These are phyloP conservation scores for Sclerodermus sp. DNA, from an alignment of 2,888 invertebrate genomes.

Conservation along the genomic window DNA sequence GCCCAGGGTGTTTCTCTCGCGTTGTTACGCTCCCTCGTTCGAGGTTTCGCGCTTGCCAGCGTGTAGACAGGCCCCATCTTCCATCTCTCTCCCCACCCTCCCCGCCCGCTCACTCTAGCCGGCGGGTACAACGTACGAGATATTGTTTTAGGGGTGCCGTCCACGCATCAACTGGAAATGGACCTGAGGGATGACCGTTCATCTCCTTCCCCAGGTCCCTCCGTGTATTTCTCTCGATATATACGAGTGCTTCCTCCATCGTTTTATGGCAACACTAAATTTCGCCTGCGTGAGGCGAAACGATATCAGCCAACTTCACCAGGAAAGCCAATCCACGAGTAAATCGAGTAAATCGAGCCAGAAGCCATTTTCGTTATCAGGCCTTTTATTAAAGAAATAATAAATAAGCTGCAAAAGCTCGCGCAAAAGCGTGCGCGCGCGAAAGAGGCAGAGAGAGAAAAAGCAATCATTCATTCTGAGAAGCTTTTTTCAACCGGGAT, in stretches of 20 bases:
- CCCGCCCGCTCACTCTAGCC: slow-evolving; percentile 8
- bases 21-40: too few relatives aligned
- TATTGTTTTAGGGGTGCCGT: slow-evolving; percentile 31
- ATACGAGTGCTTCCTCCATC: slow-evolving; percentile 2
- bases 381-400: too few relatives aligned
- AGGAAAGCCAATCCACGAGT: not conserved
- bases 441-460: too few relatives aligned
- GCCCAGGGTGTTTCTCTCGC: too few relatives aligned
- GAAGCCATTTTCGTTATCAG: too few relatives aligned
- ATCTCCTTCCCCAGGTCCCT: slow-evolving; percentile 7
- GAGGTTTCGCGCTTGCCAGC: too few relatives aligned
- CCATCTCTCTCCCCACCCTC: slow-evolving; percentile 12
- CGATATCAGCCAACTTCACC: slow-evolving; percentile 18
- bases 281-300: slow-evolving; percentile 25
- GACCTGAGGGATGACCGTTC: slow-evolving; percentile 19
- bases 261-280: slow-evolving; percentile 29
- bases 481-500: too few relatives aligned
- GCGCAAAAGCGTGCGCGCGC: too few relatives aligned
- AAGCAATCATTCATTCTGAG: too few relatives aligned
- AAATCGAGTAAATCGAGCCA: not conserved
- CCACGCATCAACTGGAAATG: slow-evolving; percentile 28
- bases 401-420: too few relatives aligned
- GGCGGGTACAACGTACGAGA: slow-evolving; percentile 5
- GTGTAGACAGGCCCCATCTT: slow-evolving; percentile 1
- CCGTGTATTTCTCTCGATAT: slow-evolving; percentile 4